Evolutionary conservation across 2,888 invertebrate species (phyloP), one percentile per base, ranked within the genome.

Genomic region (Dicycla oo): DNA sequence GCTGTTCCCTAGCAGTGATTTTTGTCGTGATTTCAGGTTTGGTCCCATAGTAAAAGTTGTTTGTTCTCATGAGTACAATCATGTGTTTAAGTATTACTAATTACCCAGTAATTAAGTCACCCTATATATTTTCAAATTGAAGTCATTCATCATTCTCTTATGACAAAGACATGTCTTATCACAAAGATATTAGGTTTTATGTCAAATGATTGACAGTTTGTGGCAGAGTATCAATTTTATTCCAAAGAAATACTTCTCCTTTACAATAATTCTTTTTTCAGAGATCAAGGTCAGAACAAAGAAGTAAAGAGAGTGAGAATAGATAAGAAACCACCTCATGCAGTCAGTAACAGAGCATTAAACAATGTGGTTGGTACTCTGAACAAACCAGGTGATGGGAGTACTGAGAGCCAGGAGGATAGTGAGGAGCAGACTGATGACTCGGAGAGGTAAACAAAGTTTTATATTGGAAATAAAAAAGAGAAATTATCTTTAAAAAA

Each of bases 351-450:
- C 76, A 92, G 95, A 87, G 90, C 93, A 65, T 85, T 95, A 49
- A 94, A 90, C 73, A 94, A 91, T 91, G 94, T 93, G 73, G 94
- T 93, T n/a, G 91, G 86, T 63, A 86, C 91, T 54, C 80, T 95
- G 67, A 94, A 94, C 71, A 93, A 94, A 83, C 83, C 94, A 10
- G 88, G 91, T 51, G 95, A 94, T 34, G 79, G 90, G 2, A 85
- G 87, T 65, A 75, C 90, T 77, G 94, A 94, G 23, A 77, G 87
- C 43, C 91, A 89, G 66, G 94, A 94, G 6, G 93, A 95, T 8
- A 84, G 80, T 78, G 95, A 95, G 63, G 95, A 95, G 69, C 92
- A 89, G 11, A 84, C 88, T 73, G 93, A 94, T 89, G 94, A 94
- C 80, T 91, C 93, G 53, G 95, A 94, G 86, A 94, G 94, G 95